Evolutionary conservation across 2,113 vertebrate genomes (phyloP).

Genomic region (Melanotaenia duboulayi): DNA sequence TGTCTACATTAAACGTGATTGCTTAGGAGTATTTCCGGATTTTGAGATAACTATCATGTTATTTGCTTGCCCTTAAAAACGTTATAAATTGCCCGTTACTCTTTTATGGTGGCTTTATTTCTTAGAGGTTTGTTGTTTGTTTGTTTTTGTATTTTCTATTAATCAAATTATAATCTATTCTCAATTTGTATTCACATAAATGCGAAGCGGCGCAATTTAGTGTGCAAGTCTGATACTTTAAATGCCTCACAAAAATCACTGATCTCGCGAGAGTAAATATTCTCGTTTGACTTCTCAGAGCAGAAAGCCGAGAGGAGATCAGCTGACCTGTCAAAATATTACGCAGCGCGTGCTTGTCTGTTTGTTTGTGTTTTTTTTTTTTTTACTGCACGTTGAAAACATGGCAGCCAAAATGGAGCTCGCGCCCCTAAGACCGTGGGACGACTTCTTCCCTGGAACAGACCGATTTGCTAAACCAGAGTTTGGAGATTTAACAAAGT

Average conservation of each 20-base stretch:
- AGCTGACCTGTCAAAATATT: slow-evolving; percentile 71
- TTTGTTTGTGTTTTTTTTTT: background rate
- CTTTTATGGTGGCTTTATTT: too few species aligned
- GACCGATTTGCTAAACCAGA: slow-evolving; percentile 91
- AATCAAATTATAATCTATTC: too few species aligned
- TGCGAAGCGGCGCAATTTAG: slow-evolving; percentile 40
- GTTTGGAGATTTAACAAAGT: slow-evolving; percentile 89
- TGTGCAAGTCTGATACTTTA: slow-evolving; percentile 7
- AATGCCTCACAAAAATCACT: background rate
- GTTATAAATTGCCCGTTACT: too few species aligned
- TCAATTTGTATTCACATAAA: background rate
- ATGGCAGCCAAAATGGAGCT: slow-evolving; percentile 88
- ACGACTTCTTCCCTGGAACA: slow-evolving; percentile 90
- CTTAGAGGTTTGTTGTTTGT: too few species aligned
- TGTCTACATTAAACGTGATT: too few species aligned
- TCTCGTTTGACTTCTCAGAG: background rate
- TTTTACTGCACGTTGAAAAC: slow-evolving; percentile 40
- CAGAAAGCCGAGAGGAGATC: slow-evolving; percentile 24
- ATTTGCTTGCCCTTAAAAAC: too few species aligned
- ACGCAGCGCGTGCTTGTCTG: slow-evolving; percentile 44
- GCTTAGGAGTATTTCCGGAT: too few species aligned
- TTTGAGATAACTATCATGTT: too few species aligned
- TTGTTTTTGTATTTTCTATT: too few species aligned
- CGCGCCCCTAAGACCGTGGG: slow-evolving; percentile 89
- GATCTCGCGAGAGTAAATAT: slow-evolving; percentile 7